These are phyloP conservation scores for Aromia moschata DNA, from an alignment of 2,888 invertebrate species.

Conservation along the genomic window DNA sequence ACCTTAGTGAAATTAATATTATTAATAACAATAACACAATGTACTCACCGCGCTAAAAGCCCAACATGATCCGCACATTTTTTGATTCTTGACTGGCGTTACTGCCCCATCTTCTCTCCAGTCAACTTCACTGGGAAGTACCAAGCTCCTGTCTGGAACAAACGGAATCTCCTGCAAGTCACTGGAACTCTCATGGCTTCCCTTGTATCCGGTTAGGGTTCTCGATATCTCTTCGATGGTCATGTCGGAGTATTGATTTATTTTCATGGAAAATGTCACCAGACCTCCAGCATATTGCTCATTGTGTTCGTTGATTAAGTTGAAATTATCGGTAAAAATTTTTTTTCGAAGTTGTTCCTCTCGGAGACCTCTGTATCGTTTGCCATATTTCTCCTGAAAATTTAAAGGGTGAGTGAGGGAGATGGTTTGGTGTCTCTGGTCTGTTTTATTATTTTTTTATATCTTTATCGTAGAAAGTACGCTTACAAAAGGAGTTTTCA, in stretches of 20 bases:
- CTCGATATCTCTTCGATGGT: background rate
- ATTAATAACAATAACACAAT: too few relatives aligned
- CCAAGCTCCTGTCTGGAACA: background rate
- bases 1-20: background rate
- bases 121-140: background rate
- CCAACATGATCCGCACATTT: background rate
- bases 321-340: background rate
- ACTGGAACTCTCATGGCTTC: background rate
- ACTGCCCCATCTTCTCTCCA: background rate
- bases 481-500: too few relatives aligned
- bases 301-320: background rate
- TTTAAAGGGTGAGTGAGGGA: too few relatives aligned
- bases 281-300: background rate
- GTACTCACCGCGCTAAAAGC: conserved; percentile 9
- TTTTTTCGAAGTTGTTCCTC: background rate
- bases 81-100: background rate
- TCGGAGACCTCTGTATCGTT: background rate
- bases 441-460: too few relatives aligned
- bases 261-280: background rate
- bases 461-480: too few relatives aligned
- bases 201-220: background rate
- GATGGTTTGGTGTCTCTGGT: too few relatives aligned
- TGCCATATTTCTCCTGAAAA: background rate
- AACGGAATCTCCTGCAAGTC: background rate
- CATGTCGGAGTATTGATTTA: background rate